Evolutionary conservation across 2,888 invertebrate genomes (phyloP).

Genomic region (Nysson spinosus): DNA sequence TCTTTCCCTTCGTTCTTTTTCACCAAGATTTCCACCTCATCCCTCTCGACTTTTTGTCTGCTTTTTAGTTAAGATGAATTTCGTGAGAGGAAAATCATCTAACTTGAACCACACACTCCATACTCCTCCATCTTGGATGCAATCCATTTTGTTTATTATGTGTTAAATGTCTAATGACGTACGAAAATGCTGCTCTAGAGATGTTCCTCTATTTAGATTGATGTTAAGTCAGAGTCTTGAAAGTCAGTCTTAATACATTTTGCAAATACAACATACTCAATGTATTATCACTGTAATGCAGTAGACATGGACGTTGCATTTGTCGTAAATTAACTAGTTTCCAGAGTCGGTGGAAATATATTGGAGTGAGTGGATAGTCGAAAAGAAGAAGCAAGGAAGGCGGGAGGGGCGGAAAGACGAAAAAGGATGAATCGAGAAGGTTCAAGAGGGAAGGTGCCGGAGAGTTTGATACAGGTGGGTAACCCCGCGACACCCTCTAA

Average conservation of each 20-base stretch:
- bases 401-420: conserved; percentile 21
- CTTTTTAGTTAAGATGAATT: neutral
- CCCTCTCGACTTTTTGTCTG: conserved; percentile 11
- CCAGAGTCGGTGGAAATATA: conserved; percentile 24
- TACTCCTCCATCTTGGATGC: too few species aligned
- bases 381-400: conserved; percentile 28
- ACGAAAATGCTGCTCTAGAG: too few species aligned
- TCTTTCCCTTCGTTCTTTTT: conserved; percentile 31
- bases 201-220: too few species aligned
- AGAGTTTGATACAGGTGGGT: conserved; percentile 66
- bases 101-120: too few species aligned
- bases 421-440: conserved; percentile 21
- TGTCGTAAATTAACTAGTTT: neutral
- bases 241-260: neutral
- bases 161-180: too few species aligned
- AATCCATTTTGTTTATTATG: too few species aligned
- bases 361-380: conserved; percentile 15
- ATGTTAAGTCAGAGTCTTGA: too few species aligned
- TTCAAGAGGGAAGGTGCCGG: conserved; percentile 44
- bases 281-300: neutral
- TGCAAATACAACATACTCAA: neutral
- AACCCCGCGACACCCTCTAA: conserved; percentile 64
- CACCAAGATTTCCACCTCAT: conserved; percentile 42
- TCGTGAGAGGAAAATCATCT: conserved; percentile 3
- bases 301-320: neutral